Base-by-base conservation (phyloP, 2,113 vertebrate species). In the Octodon degus region DNA sequence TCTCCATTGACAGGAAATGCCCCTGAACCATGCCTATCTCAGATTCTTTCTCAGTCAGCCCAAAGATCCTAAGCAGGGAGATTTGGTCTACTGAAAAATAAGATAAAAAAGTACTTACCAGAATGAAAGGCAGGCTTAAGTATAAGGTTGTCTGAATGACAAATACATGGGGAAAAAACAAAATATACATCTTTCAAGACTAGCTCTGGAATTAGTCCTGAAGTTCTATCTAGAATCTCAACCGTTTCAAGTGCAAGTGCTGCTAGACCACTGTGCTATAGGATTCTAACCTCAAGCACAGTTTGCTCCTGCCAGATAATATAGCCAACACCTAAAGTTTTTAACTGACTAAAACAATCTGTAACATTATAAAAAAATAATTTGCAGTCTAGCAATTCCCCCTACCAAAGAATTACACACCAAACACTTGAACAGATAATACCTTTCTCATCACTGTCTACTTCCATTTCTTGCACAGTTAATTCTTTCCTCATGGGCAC, bases 41-140 rank as follows among this genome's bases (percentile, higher is more conserved):
- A 47, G 20, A 8, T 90, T 53, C 88, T 85, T 53, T 53, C 65
- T 86, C 32, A 70, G 43, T 16, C 40, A 67, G 22, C 62, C 37
- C 27, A 30, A 90, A 92, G 77, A 34, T 24, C 89, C 62, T 76
- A 77, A n/a, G 27, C 58, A 95, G 34, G 79, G 24, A 92, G 22
- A 5, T 53, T 85, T 93, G 58, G 25, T 27, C 92, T 79, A 10
- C 6, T 80, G 58, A 96, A 87, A 60, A 70, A 47, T 60, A 22
- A 91, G 53, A 93, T 82, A 86, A 84, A 82, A 72, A 97, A 92
- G 22, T 14, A 53, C 3, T 60, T 25, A 12, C 63, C 65, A 86
- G 63, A 34, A 74, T 40, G 7, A 30, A 67, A 76, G 86, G 13
- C 10, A n/a, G 24, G 76, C 91, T 82, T 62, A 95, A 68, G 1